Conservation (phyloP, 2,113 vertebrate genomes). For the Leptobrachium ailaonicum region DNA sequence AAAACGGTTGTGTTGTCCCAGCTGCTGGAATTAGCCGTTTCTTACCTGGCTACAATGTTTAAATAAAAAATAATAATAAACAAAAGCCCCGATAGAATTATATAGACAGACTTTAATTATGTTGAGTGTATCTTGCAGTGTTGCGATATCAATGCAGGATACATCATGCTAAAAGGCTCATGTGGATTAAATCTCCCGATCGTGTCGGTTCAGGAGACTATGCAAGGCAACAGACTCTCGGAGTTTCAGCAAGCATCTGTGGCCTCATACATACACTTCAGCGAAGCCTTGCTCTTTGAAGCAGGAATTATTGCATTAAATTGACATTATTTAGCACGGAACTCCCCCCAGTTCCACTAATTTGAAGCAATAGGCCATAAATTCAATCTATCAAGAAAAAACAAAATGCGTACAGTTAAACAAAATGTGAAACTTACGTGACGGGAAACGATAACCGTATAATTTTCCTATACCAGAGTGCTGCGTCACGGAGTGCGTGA, state of each 20-base stretch:
- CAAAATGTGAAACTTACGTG: constrained; percentile 1
- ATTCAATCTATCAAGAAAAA: constrained; percentile 36
- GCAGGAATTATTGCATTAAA: constrained; percentile 48
- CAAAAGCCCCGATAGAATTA: too few species aligned
- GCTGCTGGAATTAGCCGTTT: too few species aligned
- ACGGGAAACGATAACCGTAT: neutral
- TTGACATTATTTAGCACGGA: constrained; percentile 45
- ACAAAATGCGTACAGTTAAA: constrained; percentile 26
- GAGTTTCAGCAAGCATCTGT: constrained; percentile 43
- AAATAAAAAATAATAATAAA: too few species aligned
- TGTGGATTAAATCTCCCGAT: neutral
- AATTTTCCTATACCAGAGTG: neutral
- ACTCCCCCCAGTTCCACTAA: constrained; percentile 30
- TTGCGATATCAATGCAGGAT: too few species aligned
- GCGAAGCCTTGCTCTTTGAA: constrained; percentile 46
- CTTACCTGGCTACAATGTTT: too few species aligned
- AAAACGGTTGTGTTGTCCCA: too few species aligned
- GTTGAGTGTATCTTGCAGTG: too few species aligned
- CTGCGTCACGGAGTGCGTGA: too few species aligned
- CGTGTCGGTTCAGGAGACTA: constrained; percentile 17
- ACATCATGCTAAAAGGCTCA: neutral
- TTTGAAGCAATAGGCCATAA: constrained; percentile 39
- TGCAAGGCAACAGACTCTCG: constrained; percentile 11
- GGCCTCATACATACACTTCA: constrained; percentile 44
- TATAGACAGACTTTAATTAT: too few species aligned